Conservation (phyloP, 2,797 vertebrate genomes). For the Myotis daubentonii region DNA sequence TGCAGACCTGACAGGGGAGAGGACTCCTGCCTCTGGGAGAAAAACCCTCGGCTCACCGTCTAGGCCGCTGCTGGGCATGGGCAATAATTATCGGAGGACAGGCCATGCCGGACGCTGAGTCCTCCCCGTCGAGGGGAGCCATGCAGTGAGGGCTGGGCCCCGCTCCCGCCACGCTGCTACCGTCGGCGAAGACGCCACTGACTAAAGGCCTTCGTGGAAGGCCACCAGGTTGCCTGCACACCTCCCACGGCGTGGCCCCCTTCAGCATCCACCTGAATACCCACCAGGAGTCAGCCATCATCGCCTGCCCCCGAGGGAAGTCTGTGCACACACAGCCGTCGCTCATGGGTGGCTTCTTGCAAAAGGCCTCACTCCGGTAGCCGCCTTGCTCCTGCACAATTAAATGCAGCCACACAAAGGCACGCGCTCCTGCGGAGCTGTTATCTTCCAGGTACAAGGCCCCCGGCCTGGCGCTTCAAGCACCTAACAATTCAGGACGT, state of each 20-base stretch:
- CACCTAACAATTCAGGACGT: rapidly evolving
- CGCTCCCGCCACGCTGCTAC: too few species aligned
- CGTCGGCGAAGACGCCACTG: neutral
- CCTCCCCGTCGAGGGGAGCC: neutral
- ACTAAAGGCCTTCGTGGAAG: neutral
- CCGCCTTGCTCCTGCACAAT: neutral
- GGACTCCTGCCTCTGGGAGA: neutral
- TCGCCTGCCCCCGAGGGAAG: constrained; percentile 60
- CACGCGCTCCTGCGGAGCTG: neutral
- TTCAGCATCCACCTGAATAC: neutral
- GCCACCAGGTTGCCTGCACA: neutral
- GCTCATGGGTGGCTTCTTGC: constrained; percentile 52
- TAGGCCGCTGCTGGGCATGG: too few species aligned
- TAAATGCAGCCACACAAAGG: neutral
- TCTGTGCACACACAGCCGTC: constrained; percentile 56
- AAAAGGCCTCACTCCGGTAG: constrained; percentile 6
- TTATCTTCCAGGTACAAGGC: neutral
- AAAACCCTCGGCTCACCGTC: neutral
- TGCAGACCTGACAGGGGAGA: too few species aligned
- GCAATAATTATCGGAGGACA: neutral
- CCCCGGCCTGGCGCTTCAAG: too few species aligned
- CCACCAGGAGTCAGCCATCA: constrained; percentile 48
- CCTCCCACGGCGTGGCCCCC: neutral
- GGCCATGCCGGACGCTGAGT: neutral
- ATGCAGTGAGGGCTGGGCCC: neutral